Evolutionary conservation across 2,888 invertebrate genomes (phyloP).

Genomic region (Ectropis crepuscularia): DNA sequence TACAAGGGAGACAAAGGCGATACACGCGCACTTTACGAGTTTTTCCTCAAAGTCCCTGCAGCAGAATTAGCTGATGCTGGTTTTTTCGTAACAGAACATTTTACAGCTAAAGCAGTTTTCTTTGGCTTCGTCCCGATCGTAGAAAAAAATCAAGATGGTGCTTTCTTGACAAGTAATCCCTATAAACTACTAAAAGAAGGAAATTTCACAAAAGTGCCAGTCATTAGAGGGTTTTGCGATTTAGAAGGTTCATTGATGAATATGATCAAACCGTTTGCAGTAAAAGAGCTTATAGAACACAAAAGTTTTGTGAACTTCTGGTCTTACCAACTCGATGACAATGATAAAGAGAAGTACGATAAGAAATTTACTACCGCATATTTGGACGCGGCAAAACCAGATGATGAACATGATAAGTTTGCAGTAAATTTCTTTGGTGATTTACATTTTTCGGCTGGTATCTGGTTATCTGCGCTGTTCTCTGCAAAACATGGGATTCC

Average conservation of each 20-base stretch:
- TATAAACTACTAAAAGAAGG: constrained; percentile 66
- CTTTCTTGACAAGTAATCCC: constrained; percentile 59
- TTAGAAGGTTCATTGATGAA: constrained; percentile 71
- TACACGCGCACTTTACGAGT: constrained; percentile 46
- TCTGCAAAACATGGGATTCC: constrained; percentile 46
- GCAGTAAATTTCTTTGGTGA: constrained; percentile 60
- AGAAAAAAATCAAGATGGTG: constrained; percentile 58
- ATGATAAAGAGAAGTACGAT: constrained; percentile 41
- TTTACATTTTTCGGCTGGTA: constrained; percentile 56
- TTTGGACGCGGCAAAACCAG: constrained; percentile 28
- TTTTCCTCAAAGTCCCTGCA: constrained; percentile 44
- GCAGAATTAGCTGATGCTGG: constrained; percentile 39
- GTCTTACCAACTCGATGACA: constrained; percentile 44
- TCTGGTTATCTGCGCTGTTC: constrained; percentile 49
- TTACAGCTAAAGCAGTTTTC: constrained; percentile 43
- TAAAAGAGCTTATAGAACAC: constrained; percentile 46
- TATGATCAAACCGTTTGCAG: constrained; percentile 44
- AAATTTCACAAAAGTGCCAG: constrained; percentile 67
- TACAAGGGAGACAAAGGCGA: constrained; percentile 50
- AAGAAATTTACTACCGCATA: constrained; percentile 43
- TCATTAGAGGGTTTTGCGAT: constrained; percentile 77
- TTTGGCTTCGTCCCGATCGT: constrained; percentile 63
- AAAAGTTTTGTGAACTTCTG: constrained; percentile 51
- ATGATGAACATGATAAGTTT: constrained; percentile 45
- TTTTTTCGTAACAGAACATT: constrained; percentile 40